Conservation (phyloP, 1,140 invertebrate species). For the Paralvinella palmiformis region DNA sequence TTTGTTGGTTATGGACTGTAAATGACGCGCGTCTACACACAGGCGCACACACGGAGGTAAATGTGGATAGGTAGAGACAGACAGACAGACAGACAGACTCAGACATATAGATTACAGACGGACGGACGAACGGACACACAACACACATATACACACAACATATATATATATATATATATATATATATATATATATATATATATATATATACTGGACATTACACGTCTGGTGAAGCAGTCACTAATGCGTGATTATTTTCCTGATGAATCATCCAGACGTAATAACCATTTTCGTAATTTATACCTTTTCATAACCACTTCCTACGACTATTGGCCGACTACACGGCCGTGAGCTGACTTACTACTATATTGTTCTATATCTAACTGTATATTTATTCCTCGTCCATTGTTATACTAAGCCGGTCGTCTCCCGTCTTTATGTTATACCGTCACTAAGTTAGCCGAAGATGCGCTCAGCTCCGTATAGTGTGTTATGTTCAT, state of each 20-base stretch:
- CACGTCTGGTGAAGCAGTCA: not conserved
- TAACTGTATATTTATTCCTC: not conserved
- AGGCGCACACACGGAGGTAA: no score
- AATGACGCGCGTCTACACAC: no score
- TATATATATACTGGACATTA: not conserved
- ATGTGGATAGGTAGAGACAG: no score
- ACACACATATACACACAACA: not conserved
- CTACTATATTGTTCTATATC: not conserved
- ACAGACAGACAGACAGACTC: no score
- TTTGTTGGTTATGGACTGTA: no score
- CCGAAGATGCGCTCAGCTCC: no score
- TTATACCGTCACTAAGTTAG: no score
- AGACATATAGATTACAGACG: no score
- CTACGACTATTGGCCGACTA: not conserved
- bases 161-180: not conserved
- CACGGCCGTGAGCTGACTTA: not conserved
- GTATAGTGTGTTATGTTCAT: no score
- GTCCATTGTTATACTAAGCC: no score
- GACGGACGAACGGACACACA: no score
- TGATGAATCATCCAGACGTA: not conserved
- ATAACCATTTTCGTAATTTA: not conserved
- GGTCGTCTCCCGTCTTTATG: no score
- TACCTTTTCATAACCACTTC: not conserved
- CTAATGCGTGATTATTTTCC: not conserved
- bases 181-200: slow-evolving; percentile 1